Evolutionary conservation across 2,113 vertebrate genomes (phyloP).

Genomic region (Spea multiplicata): DNA sequence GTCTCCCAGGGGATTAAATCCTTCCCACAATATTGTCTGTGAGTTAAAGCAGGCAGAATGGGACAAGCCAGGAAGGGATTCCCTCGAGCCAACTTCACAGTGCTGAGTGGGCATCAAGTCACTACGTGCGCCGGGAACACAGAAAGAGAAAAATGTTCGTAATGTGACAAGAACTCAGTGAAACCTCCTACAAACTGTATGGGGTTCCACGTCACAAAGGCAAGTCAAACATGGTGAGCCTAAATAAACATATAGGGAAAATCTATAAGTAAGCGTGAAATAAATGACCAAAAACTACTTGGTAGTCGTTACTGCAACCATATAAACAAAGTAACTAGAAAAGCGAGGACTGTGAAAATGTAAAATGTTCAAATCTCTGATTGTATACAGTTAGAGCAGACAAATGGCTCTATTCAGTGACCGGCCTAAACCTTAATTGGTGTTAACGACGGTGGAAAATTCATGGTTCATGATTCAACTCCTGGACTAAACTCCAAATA

Average conservation of each 20-base stretch:
- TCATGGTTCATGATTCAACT: too few relatives aligned
- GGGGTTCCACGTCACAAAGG: neutral
- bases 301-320: too few relatives aligned
- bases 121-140: neutral
- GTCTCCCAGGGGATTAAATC: conserved; percentile 44
- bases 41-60: conserved; percentile 32
- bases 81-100: neutral
- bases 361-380: too few relatives aligned
- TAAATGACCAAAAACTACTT: too few relatives aligned
- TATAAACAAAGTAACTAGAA: neutral
- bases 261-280: too few relatives aligned
- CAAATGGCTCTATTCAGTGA: too few relatives aligned
- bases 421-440: too few relatives aligned
- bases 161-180: conserved; percentile 27
- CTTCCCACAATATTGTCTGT: conserved; percentile 37
- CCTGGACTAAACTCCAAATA: too few relatives aligned
- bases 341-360: too few relatives aligned
- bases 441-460: too few relatives aligned
- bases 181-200: conserved; percentile 15
- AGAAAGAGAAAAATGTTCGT: conserved; percentile 15
- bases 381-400: too few relatives aligned
- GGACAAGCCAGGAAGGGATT: conserved; percentile 11
- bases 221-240: conserved; percentile 14
- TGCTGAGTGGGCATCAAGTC: conserved; percentile 29
- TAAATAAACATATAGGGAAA: conserved; percentile 29